Evolutionary conservation across 92 coral and sea anemone species (phyloP), one percentile per base, ranked within the genome.

Genomic region (Paragorgia papillata): DNA sequence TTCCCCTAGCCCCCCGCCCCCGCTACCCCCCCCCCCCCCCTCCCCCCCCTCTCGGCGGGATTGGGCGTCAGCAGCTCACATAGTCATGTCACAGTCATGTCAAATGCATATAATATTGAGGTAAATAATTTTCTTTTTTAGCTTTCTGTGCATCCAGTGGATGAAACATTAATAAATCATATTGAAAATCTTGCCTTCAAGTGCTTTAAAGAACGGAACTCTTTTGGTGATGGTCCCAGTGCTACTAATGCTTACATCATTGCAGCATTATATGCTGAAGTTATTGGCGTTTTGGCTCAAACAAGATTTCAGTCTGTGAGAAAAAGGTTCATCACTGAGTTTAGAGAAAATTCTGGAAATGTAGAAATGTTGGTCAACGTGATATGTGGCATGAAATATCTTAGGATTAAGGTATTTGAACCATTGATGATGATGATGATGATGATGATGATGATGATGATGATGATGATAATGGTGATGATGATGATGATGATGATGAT

Each of bases 361-460:
- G 89, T 88, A 58, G 82, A 91, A 20, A 80, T 83, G 19, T 74
- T 87, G 82, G 90, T 90, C 69, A 91, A 95, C 85, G 85, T 95
- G 76, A 95, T 95, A 86, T 95, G 90, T 87, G 99, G 99, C 21
- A 95, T 95, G 99, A 95, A 95, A 73, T 95, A 95, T 87, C 90
- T 95, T 84, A 84, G 99, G 81, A 95, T 95, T 73, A 95, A 95
- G 92, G 99, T 95, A 41, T 2, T 4, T 24, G 3, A n/a, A 20
- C 21, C 64, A 17, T 17, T 58, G 14, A 27, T 56, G n/a, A n/a
- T n/a, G n/a, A n/a, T n/a, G n/a, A n/a, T n/a, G n/a, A n/a, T n/a
- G n/a, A n/a, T n/a, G n/a, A n/a, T n/a, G n/a, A n/a, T n/a, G n/a
- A n/a, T n/a, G n/a, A n/a, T n/a, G n/a, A n/a, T n/a, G n/a, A n/a